A percentile compares a stretch with the other conserved stretches of the same genome.
Conservation (phyloP, 2,113 vertebrate species). For the Tympanuchus pallidicinctus region DNA sequence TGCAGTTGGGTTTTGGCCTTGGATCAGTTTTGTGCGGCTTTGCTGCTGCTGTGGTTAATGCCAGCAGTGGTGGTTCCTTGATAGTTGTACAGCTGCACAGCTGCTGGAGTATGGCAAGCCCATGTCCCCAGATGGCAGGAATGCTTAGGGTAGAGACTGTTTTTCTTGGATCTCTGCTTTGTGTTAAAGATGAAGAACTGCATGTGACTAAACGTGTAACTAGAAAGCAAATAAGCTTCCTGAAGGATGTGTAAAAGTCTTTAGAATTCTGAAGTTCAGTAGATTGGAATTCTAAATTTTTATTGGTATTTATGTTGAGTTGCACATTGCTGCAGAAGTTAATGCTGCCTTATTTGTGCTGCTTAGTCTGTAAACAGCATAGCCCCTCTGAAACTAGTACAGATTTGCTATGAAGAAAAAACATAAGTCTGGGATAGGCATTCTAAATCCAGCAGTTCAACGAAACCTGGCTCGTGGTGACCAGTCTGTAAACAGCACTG, state of each 20-base stretch:
- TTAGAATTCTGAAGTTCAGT: neutral
- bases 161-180: neutral
- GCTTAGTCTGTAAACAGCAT: neutral
- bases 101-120: neutral
- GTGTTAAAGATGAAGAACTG: neutral
- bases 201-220: neutral
- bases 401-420: neutral
- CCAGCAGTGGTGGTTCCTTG: fast-evolving
- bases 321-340: neutral
- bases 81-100: neutral
- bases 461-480: neutral
- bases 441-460: neutral
- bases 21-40: neutral
- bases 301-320: neutral
- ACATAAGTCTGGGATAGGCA: neutral
- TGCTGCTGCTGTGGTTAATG: neutral
- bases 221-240: neutral
- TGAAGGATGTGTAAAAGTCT: neutral
- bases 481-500: neutral
- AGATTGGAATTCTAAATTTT: neutral
- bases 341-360: neutral
- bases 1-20: neutral
- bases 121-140: neutral
- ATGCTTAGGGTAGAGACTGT: neutral
- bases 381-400: neutral